These are phyloP conservation scores for Heliconius sara DNA, from an alignment of 2,888 invertebrate genomes.

Conservation along the genomic window DNA sequence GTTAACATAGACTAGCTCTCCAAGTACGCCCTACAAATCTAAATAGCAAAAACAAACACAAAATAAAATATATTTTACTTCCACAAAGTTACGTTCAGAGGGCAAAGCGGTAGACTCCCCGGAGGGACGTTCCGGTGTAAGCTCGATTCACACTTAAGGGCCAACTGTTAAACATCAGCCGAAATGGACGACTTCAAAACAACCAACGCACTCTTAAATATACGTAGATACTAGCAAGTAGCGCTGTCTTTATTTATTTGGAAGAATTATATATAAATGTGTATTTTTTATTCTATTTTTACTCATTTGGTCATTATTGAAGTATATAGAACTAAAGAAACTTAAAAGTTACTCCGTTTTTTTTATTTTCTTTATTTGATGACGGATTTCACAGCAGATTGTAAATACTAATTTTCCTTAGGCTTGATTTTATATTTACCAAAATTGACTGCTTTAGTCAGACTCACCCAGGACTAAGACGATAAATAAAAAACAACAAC, in stretches of 20 bases:
- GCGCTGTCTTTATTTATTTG: not conserved
- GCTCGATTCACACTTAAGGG: constrained; percentile 43
- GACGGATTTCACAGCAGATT: too few species aligned
- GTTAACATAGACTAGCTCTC: too few species aligned
- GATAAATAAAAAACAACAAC: too few species aligned
- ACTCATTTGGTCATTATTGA: not conserved
- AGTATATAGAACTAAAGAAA: not conserved
- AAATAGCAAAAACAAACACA: constrained; percentile 11
- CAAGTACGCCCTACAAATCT: not conserved
- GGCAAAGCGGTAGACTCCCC: constrained; percentile 43
- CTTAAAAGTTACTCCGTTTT: too few species aligned
- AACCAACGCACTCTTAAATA: constrained; percentile 19
- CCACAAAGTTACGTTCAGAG: constrained; percentile 37
- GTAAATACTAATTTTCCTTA: too few species aligned
- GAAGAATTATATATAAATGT: not conserved
- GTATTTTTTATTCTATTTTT: too few species aligned
- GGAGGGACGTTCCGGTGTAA: constrained; percentile 42
- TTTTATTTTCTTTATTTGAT: too few species aligned
- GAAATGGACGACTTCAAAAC: constrained; percentile 21
- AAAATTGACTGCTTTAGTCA: too few species aligned
- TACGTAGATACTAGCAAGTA: not conserved
- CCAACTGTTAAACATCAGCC: constrained; percentile 34
- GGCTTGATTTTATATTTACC: too few species aligned
- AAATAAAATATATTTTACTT: constrained; percentile 31
- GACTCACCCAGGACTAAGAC: too few species aligned